Percentiles rank a stretch among this genome's conserved stretches.
Conservation (phyloP, 2,888 invertebrate species). For the Spicauda simplicius region DNA sequence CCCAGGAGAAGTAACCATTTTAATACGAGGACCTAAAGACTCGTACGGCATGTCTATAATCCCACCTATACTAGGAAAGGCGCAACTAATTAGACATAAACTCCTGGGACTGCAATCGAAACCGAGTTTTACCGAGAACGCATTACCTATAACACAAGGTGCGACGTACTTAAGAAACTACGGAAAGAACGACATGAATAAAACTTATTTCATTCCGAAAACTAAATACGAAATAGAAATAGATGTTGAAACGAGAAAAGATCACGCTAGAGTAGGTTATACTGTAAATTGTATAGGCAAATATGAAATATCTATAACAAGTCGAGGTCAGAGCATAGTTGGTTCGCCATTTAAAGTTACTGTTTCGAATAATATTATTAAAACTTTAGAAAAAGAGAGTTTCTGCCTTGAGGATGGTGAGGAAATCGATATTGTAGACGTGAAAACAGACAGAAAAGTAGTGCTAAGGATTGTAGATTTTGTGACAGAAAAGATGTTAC, state of each 20-base stretch:
- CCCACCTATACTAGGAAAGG: constrained; percentile 76
- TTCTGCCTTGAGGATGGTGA: constrained; percentile 75
- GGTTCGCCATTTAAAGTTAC: constrained; percentile 86
- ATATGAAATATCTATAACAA: constrained; percentile 84
- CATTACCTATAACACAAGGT: constrained; percentile 74
- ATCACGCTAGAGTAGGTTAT: constrained; percentile 81
- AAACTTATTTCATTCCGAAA: constrained; percentile 78
- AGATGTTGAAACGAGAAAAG: constrained; percentile 70
- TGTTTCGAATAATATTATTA: constrained; percentile 69
- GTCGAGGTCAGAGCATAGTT: constrained; percentile 81
- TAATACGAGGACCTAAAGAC: constrained; percentile 78
- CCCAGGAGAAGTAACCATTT: constrained; percentile 76
- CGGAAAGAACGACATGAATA: constrained; percentile 76
- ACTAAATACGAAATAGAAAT: constrained; percentile 81
- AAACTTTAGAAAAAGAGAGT: constrained; percentile 66
- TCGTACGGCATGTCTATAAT: constrained; percentile 74
- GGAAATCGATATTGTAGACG: constrained; percentile 77
- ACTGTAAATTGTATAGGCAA: constrained; percentile 79
- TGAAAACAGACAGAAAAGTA: constrained; percentile 75
- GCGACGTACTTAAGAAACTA: constrained; percentile 73
- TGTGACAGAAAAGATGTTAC: constrained; percentile 83
- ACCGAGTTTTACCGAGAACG: constrained; percentile 66
- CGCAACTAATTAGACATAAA: constrained; percentile 75
- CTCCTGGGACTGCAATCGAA: constrained; percentile 70
- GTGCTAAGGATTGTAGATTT: constrained; percentile 82